These are phyloP conservation scores for Heliconius ismenius DNA, from an alignment of 2,888 invertebrate species.

Conservation along the genomic window DNA sequence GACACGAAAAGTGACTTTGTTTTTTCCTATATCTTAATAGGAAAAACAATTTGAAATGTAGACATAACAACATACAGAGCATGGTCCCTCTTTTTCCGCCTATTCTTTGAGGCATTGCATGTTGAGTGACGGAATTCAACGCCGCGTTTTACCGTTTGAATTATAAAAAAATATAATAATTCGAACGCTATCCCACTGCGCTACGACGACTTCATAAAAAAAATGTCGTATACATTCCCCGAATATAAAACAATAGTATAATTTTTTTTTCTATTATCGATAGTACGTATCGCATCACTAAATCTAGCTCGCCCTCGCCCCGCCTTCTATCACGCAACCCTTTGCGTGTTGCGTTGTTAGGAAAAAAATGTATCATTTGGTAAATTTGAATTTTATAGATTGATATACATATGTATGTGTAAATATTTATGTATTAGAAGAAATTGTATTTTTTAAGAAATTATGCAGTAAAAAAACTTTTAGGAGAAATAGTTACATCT, in stretches of 20 bases:
- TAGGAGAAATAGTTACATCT: neutral
- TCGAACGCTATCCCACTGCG: too few relatives aligned
- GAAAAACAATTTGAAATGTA: too few relatives aligned
- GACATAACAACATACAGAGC: too few relatives aligned
- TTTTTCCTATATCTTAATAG: too few relatives aligned
- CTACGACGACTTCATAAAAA: too few relatives aligned
- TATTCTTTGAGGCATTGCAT: too few relatives aligned
- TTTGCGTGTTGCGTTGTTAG: constrained; percentile 36
- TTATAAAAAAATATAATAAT: too few relatives aligned
- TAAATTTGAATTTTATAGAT: constrained; percentile 27
- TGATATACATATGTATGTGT: constrained; percentile 8
- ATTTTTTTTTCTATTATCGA: constrained; percentile 42
- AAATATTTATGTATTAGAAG: neutral
- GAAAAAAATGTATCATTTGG: constrained; percentile 25
- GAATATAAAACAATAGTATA: neutral
- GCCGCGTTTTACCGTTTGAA: too few relatives aligned
- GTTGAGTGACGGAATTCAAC: too few relatives aligned
- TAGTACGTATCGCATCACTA: constrained; percentile 53
- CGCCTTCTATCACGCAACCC: constrained; percentile 48
- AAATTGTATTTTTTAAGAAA: neutral
- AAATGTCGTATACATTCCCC: neutral
- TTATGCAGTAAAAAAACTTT: neutral
- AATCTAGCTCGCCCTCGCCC: constrained; percentile 56
- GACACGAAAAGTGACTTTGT: too few relatives aligned
- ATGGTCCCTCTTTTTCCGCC: too few relatives aligned